Evolutionary conservation across 1,140 invertebrate species (phyloP).

Genomic region (Scaptodrosophila lebanonensis): DNA sequence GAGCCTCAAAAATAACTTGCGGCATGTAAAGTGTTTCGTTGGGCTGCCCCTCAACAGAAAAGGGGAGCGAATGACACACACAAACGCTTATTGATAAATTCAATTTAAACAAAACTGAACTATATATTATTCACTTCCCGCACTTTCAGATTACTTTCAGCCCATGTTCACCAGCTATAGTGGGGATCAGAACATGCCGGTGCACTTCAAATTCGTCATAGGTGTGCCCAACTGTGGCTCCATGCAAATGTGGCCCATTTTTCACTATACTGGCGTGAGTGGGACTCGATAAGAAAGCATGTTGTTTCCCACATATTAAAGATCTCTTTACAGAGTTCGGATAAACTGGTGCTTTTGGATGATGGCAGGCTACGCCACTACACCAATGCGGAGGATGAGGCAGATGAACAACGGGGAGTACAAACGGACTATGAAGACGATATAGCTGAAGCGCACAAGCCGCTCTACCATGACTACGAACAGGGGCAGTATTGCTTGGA

Average conservation of each 20-base stretch:
- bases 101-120: conserved; percentile 12
- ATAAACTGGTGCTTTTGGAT: conserved; percentile 82
- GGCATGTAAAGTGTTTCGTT: too few species aligned
- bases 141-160: conserved; percentile 79
- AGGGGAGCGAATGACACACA: too few species aligned
- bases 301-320: background rate
- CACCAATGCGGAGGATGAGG: conserved; percentile 78
- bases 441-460: conserved; percentile 63
- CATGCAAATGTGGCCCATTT: conserved; percentile 85
- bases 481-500: conserved; percentile 88
- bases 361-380: conserved; percentile 85
- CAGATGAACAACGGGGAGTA: conserved; percentile 39
- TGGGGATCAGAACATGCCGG: conserved; percentile 77
- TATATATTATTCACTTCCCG: conserved; percentile 3
- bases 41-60: too few species aligned
- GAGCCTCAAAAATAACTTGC: too few species aligned
- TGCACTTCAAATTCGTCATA: conserved; percentile 78
- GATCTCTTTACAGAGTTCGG: conserved; percentile 68
- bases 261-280: conserved; percentile 79
- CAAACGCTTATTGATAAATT: background rate
- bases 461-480: conserved; percentile 83
- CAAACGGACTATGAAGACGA: conserved; percentile 73
- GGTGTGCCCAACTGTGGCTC: conserved; percentile 84
- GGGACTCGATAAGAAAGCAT: too few species aligned
- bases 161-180: conserved; percentile 82